Conservation (phyloP, 2,888 invertebrate species). For the Acleris emargana region DNA sequence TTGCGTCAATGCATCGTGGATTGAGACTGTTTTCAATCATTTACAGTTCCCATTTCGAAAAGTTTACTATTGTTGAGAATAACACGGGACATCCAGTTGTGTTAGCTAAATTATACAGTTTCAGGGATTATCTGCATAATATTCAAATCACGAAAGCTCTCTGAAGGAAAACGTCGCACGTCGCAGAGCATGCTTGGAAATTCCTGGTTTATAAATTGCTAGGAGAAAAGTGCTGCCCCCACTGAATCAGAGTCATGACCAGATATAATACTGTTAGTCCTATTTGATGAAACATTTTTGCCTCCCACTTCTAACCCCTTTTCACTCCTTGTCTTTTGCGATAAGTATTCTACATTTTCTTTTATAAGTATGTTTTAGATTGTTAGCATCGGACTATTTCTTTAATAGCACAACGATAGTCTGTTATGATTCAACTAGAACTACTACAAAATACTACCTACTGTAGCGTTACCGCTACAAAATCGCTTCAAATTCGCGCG, state of each 20-base stretch:
- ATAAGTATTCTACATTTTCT: no score
- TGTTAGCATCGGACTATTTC: no score
- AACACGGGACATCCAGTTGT: constrained; percentile 17
- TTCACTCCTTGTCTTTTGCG: no score
- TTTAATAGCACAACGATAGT: no score
- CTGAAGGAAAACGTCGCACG: constrained; percentile 7
- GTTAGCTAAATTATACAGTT: constrained; percentile 13
- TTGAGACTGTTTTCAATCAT: neutral
- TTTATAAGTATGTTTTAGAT: no score
- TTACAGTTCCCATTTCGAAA: neutral
- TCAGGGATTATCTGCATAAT: constrained; percentile 26
- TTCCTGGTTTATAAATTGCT: constrained; percentile 25
- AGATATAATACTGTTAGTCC: constrained; percentile 25
- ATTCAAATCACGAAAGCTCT: constrained; percentile 33
- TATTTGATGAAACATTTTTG: constrained; percentile 3
- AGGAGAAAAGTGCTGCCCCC: constrained; percentile 27
- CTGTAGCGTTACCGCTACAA: no score
- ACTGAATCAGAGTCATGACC: constrained; percentile 23
- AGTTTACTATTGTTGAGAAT: constrained; percentile 17
- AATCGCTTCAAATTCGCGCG: no score
- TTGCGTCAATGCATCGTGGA: neutral
- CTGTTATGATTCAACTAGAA: no score
- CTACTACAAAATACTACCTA: no score
- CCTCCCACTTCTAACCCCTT: neutral
- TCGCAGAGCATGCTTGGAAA: constrained; percentile 13